Base-by-base conservation (phyloP, 2,113 vertebrate genomes). In the Numenius arquata region DNA sequence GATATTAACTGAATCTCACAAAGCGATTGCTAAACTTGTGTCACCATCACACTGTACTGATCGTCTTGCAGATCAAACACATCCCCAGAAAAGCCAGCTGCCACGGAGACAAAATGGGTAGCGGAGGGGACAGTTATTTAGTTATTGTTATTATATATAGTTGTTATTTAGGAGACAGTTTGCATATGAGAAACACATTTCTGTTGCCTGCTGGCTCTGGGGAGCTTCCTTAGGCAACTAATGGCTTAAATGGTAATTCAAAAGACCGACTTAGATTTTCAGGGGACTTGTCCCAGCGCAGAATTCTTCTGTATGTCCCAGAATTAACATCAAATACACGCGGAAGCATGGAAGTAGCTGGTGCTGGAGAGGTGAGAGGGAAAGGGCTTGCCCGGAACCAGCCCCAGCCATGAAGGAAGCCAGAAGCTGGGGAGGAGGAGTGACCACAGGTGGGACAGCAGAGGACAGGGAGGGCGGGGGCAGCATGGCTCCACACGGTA, bases 61-160 rank as follows among this genome's bases (percentile, higher is more conserved):
- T 38, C 3, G 6, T 41, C 12, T 32, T 50, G 43, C 58, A 36
- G 65, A 52, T 65, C 45, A 41, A 27, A 53, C 26, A 13, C 11
- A 15, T 25, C 17, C 67, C 67, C 40, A 66, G 45, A 72, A 78
- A 58, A 71, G 32, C 53, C 40, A 40, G 66, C 66, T 84, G 13
- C 32, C 13, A 1, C 26, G 50, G 58, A 73, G 52, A 29, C n/a
- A 78, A 20, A 45, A 40, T 10, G 15, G 26, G 38, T 38, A 1
- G 0, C 14, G 50, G 66, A 65, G 17, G 21, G 30, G 30, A 61
- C 0, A 43, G 66, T n/a, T n/a, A n/a, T n/a, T n/a, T n/a, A n/a
- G n/a, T n/a, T n/a, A n/a, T n/a, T n/a, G n/a, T n/a, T n/a, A n/a
- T n/a, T n/a, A n/a, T n/a, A n/a, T n/a, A n/a, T n/a, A n/a, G n/a